Conservation (phyloP, 2,797 vertebrate genomes). For the Typhlichthys eigenmanni region DNA sequence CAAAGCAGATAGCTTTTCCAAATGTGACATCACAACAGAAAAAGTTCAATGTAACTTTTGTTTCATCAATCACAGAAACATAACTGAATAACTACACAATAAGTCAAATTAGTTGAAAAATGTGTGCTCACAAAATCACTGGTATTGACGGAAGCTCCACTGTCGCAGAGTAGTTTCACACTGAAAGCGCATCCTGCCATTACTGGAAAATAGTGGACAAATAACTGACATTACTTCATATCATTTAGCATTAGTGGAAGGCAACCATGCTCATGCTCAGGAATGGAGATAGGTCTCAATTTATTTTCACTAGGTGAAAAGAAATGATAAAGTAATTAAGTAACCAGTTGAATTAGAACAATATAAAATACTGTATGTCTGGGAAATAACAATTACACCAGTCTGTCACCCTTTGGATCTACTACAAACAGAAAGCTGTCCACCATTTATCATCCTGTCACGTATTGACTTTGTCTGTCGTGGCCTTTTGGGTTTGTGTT, state of each 20-base stretch:
- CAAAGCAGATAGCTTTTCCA: no score
- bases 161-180: conserved; percentile 93
- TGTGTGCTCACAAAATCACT: conserved; percentile 86
- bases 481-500: neutral
- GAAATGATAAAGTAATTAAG: neutral
- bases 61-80: neutral
- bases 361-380: no score
- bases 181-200: conserved; percentile 94
- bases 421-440: neutral
- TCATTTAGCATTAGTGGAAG: conserved; percentile 18
- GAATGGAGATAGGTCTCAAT: neutral
- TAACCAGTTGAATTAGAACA: neutral
- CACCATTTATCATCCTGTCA: neutral
- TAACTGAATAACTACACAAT: neutral
- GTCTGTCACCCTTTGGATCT: neutral
- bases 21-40: no score
- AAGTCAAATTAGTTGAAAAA: conserved; percentile 24
- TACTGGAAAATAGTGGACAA: conserved; percentile 67
- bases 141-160: conserved; percentile 87
- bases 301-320: neutral
- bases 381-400: no score
- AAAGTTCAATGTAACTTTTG: neutral
- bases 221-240: conserved; percentile 16
- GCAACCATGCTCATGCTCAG: neutral
- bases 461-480: neutral